Evolutionary conservation across 2,797 vertebrate genomes (phyloP), one percentile per base, ranked within the genome.

Genomic region (Cheracebus regulus): DNA sequence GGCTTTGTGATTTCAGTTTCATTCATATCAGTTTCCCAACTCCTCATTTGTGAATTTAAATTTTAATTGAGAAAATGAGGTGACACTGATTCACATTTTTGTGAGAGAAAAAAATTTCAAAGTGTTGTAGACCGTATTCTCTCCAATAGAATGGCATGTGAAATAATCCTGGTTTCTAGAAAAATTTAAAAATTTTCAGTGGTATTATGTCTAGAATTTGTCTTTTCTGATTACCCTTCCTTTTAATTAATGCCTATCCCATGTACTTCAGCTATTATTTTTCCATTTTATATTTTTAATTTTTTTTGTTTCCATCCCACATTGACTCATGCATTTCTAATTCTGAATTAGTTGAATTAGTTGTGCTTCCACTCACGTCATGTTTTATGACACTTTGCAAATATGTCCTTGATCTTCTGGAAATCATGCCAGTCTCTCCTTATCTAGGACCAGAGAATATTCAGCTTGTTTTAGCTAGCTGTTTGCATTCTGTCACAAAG

Each of bases 1-100:
- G 36, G 24, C 30, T 95, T 87, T 82, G 30, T 90, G 64, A 67
- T 93, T 96, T 97, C 30, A 64, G 7, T 91, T 95, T 94, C 33
- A 72, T 80, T 96, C 8, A 11, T 93, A 89, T 72, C 50, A 48
- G 17, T 84, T 89, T 87, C 20, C 46, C 36, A 26, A 24, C 36
- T 22, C 87, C 52, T 79, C 5, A 67, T 46, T 46, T 92, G 86
- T 92, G 57, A 95, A 52, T 93, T 89, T 95, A 90, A 93, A 93
- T 93, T 11, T 86, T 81, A 93, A 1, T 28, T 85, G 87, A 84
- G 80, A 80, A 96, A 91, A 88, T 85, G 33, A 24, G 64, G 14
- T 72, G 44, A 73, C 26, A 57, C 17, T 48, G 57, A 84, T 41
- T 80, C 61, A 81, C 41, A 89, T 83, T 90, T 93, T 30, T 46